phyloP scores from a whole-genome alignment of 2,113 vertebrate genomes.

The Steatornis caripensis region DNA sequence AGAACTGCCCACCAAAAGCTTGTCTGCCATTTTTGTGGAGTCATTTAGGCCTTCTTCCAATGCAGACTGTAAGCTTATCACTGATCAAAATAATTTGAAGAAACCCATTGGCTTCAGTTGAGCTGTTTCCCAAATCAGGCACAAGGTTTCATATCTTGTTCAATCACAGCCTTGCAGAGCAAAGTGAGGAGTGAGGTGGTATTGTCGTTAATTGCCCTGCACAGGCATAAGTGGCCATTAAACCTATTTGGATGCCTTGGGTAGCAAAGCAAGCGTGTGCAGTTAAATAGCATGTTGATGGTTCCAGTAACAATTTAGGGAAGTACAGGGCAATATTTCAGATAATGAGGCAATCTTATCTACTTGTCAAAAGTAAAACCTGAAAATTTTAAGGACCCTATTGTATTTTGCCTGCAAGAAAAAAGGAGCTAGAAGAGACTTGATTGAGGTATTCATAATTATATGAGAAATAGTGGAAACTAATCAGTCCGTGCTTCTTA shows the following conservation, averaged over 20 bases:
- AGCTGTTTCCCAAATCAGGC: not conserved
- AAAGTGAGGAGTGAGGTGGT: not conserved
- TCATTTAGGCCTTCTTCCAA: not conserved
- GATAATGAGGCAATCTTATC: conserved; percentile 15
- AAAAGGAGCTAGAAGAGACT: not conserved
- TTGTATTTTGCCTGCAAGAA: conserved; percentile 9
- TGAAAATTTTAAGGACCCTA: not conserved
- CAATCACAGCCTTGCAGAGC: not conserved
- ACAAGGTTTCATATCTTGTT: not conserved
- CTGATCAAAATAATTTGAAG: not conserved
- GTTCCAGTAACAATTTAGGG: not conserved
- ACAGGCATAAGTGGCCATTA: not conserved
- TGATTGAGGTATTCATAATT: conserved; percentile 36
- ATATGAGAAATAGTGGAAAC: conserved; percentile 43
- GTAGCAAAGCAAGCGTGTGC: not conserved
- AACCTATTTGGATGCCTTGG: not conserved
- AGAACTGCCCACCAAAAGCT: not conserved
- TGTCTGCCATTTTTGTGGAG: not conserved
- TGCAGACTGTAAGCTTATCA: not conserved
- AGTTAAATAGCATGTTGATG: not conserved
- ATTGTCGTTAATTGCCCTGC: not conserved
- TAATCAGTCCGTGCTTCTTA: conserved; percentile 37
- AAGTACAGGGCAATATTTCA: not conserved
- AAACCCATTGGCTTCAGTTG: not conserved
- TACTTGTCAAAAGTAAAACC: conserved; percentile 11